Conservation (phyloP, 2,797 vertebrate species). For the Lates japonicus region DNA sequence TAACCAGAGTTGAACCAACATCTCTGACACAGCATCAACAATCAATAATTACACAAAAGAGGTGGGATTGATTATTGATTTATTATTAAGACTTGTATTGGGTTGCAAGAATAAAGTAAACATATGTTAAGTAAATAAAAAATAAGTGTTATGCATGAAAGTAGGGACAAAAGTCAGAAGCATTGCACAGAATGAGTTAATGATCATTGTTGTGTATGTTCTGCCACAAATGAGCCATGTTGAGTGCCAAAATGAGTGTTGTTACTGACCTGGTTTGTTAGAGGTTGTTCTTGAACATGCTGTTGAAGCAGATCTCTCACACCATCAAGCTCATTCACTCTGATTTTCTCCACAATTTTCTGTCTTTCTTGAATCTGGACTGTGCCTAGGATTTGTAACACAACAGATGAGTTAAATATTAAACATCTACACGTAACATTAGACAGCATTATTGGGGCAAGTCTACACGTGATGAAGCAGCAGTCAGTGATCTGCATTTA, state of each 20-base stretch:
- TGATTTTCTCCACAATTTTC: conserved; percentile 84
- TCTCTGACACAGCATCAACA: neutral
- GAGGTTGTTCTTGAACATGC: conserved; percentile 82
- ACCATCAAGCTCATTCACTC: conserved; percentile 80
- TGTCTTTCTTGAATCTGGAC: conserved; percentile 90
- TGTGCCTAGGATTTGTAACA: conserved; percentile 84
- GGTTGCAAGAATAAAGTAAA: neutral
- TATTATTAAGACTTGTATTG: neutral
- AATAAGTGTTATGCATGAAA: neutral
- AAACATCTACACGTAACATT: neutral
- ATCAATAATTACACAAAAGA: neutral
- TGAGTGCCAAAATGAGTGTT: too few relatives aligned
- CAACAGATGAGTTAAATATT: conserved; percentile 5
- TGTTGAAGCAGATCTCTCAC: conserved; percentile 84
- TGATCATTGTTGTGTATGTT: neutral
- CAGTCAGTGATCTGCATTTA: neutral
- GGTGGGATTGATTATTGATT: neutral
- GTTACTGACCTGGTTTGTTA: conserved; percentile 79
- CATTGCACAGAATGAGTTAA: neutral
- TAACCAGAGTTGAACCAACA: neutral
- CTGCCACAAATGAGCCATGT: neutral
- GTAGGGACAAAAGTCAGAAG: neutral
- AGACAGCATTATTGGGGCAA: neutral
- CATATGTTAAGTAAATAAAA: neutral
- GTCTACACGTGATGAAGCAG: neutral